Percentiles rank a stretch among this genome's conserved stretches.
phyloP scores from a whole-genome alignment of 2,888 invertebrate genomes.

The Callyntrura guangdongensis region DNA sequence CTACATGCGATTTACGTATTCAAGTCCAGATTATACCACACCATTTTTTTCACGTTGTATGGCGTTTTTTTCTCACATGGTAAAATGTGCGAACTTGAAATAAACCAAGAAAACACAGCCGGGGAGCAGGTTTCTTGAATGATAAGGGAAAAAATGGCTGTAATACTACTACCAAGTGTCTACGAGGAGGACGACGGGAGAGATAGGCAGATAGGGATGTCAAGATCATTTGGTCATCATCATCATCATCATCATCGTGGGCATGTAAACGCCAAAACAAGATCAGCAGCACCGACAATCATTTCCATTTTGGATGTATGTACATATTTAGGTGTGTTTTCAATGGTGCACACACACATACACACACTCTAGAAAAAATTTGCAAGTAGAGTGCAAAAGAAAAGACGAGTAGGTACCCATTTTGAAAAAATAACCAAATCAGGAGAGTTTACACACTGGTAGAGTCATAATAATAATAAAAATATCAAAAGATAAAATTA shows the following conservation, averaged over 20 bases:
- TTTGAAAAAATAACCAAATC: conserved; percentile 17
- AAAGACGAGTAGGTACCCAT: background rate
- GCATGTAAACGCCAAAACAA: conserved; percentile 34
- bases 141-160: conserved; percentile 26
- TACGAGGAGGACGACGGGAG: too few relatives aligned
- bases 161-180: too few relatives aligned
- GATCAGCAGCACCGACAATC: conserved; percentile 57
- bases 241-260: background rate
- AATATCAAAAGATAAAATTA: conserved; percentile 57
- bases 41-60: too few relatives aligned
- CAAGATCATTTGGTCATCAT: too few relatives aligned
- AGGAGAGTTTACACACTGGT: conserved; percentile 9
- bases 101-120: background rate
- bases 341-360: too few relatives aligned
- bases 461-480: conserved; percentile 45
- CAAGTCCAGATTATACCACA: conserved; percentile 25
- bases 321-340: conserved; percentile 19
- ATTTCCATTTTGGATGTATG: conserved; percentile 47
- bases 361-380: conserved; percentile 5
- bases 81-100: background rate
- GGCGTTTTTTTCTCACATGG: background rate
- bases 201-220: too few relatives aligned
- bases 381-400: background rate
- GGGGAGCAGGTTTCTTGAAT: conserved; percentile 43
- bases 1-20: background rate